Percentiles rank a stretch among this genome's conserved stretches.
phyloP scores from a whole-genome alignment of 2,888 invertebrate species.

The Watsonalla cultraria region DNA sequence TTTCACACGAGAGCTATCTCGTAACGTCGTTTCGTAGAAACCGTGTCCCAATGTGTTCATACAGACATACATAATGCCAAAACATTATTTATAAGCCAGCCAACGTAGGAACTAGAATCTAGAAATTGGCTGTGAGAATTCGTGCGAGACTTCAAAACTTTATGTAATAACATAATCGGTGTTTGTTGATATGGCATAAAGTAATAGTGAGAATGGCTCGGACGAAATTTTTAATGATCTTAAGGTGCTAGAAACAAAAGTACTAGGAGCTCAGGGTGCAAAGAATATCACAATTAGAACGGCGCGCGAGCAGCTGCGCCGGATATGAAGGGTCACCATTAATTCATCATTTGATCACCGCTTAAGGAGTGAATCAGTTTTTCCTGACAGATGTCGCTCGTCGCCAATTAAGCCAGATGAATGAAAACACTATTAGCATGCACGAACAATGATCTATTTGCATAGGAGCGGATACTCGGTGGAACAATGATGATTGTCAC shows the following conservation, averaged over 20 bases:
- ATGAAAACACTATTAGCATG: slow-evolving; percentile 73
- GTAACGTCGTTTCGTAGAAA: neutral
- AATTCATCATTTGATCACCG: slow-evolving; percentile 61
- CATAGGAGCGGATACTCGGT: slow-evolving; percentile 50
- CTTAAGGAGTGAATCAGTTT: slow-evolving; percentile 74
- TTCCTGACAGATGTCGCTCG: slow-evolving; percentile 70
- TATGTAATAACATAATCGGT: neutral
- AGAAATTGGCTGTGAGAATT: neutral
- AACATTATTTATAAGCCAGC: slow-evolving; percentile 1
- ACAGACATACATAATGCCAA: neutral
- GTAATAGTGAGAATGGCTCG: slow-evolving; percentile 5
- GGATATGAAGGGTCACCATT: slow-evolving; percentile 73
- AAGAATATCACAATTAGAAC: slow-evolving; percentile 51
- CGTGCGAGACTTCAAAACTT: neutral
- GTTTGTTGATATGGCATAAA: slow-evolving; percentile 1
- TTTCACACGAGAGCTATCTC: neutral
- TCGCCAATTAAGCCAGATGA: slow-evolving; percentile 64
- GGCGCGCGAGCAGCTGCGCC: slow-evolving; percentile 60
- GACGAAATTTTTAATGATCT: slow-evolving; percentile 2
- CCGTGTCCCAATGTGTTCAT: neutral
- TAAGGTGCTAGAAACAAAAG: slow-evolving; percentile 1
- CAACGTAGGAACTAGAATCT: neutral
- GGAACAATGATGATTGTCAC: slow-evolving; percentile 69
- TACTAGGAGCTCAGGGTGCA: slow-evolving; percentile 30
- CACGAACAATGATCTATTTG: slow-evolving; percentile 64